Percentiles rank a stretch among this genome's conserved stretches.
Evolutionary conservation across 2,797 vertebrate genomes (phyloP).

Genomic region (Calcarius lapponicus): DNA sequence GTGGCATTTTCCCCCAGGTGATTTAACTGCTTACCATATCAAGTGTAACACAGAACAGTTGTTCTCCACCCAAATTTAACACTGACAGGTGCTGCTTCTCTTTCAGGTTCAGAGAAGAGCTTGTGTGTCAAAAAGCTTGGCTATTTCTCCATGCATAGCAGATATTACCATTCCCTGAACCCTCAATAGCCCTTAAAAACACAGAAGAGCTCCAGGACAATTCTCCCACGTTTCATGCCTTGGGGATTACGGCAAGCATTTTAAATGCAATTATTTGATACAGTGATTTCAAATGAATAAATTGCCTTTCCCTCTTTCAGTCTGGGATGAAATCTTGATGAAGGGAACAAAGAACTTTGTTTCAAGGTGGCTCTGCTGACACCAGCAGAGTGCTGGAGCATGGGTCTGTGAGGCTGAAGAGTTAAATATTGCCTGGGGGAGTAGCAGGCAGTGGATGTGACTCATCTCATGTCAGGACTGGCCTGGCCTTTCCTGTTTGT

Average conservation of each 20-base stretch:
- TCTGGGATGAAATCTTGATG: background rate
- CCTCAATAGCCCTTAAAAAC: background rate
- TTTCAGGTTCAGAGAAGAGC: background rate
- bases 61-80: background rate
- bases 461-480: background rate
- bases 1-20: background rate
- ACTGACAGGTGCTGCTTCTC: background rate
- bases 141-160: background rate
- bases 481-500: background rate
- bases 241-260: background rate
- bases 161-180: background rate
- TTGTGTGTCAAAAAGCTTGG: background rate
- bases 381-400: background rate
- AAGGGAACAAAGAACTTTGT: background rate
- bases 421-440: background rate
- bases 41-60: background rate
- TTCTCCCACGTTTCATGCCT: background rate
- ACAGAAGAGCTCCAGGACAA: background rate
- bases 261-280: conserved; percentile 33
- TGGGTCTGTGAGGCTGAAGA: background rate
- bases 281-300: background rate
- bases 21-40: background rate
- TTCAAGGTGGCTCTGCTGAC: background rate
- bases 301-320: background rate
- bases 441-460: background rate